Evolutionary conservation across 1,140 invertebrate species (phyloP).

Genomic region (Apis laboriosa): DNA sequence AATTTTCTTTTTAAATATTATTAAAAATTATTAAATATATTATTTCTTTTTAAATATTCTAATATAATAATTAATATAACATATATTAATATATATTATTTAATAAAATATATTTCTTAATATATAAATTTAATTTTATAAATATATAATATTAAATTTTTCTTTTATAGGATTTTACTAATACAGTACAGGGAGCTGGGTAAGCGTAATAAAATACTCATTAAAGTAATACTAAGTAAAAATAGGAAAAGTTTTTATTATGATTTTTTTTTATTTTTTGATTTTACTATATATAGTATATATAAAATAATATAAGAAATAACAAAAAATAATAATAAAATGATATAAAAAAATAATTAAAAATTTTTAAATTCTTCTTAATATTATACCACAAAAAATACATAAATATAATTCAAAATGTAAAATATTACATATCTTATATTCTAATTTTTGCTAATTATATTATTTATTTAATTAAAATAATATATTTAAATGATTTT

Average conservation of each 20-base stretch:
- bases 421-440: background rate
- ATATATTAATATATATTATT: background rate
- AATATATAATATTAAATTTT: constrained; percentile 18
- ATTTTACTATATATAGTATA: background rate
- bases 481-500: constrained; percentile 27
- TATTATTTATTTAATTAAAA: constrained; percentile 34
- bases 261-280: constrained; percentile 31
- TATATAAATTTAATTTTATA: too few species aligned
- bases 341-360: background rate
- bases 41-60: background rate
- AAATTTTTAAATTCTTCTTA: background rate
- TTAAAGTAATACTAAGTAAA: constrained; percentile 61
- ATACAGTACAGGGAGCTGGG: constrained; percentile 70
- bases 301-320: background rate
- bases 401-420: background rate
- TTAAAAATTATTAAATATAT: too few species aligned
- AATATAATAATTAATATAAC: background rate
- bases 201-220: constrained; percentile 67
- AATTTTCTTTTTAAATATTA: background rate
- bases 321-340: too few species aligned
- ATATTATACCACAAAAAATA: background rate
- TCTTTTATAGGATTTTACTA: constrained; percentile 69
- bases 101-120: too few species aligned
- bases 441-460: background rate
- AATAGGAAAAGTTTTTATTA: constrained; percentile 67